phyloP scores from a whole-genome alignment of 2,888 invertebrate genomes.

The Belgica antarctica region DNA sequence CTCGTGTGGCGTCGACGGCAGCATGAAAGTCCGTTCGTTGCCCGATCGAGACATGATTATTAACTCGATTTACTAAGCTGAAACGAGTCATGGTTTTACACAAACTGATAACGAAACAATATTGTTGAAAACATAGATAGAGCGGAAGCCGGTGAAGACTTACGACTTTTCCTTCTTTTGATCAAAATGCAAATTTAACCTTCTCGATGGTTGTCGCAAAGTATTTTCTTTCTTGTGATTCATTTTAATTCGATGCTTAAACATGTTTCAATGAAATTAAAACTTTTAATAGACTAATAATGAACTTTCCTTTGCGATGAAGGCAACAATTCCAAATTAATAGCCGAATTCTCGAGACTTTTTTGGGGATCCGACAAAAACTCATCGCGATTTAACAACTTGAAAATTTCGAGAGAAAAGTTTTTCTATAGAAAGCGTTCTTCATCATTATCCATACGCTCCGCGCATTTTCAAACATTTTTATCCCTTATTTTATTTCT shows the following conservation, averaged over 20 bases:
- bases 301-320: not conserved
- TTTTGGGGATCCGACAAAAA: not conserved
- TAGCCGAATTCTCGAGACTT: not conserved
- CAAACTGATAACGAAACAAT: conserved; percentile 10
- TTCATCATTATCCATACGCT: not conserved
- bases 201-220: conserved; percentile 26
- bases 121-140: not conserved
- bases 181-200: not conserved
- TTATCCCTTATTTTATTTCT: not conserved
- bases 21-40: conserved; percentile 93
- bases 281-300: conserved; percentile 24
- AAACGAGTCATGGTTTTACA: not conserved
- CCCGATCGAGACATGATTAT: conserved; percentile 73
- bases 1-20: conserved; percentile 98
- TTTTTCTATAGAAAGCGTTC: not conserved
- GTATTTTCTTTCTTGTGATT: not conserved
- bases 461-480: not conserved
- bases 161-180: conserved; percentile 5
- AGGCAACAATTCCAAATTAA: not conserved
- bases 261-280: conserved; percentile 1
- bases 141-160: not conserved
- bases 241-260: conserved; percentile 15
- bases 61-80: conserved; percentile 58
- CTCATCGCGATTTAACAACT: too few species aligned
- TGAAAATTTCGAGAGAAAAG: not conserved